Percentiles rank a stretch among this genome's conserved stretches.
phyloP scores from a whole-genome alignment of 2,797 vertebrate species.

The Sebastes aleutianus region DNA sequence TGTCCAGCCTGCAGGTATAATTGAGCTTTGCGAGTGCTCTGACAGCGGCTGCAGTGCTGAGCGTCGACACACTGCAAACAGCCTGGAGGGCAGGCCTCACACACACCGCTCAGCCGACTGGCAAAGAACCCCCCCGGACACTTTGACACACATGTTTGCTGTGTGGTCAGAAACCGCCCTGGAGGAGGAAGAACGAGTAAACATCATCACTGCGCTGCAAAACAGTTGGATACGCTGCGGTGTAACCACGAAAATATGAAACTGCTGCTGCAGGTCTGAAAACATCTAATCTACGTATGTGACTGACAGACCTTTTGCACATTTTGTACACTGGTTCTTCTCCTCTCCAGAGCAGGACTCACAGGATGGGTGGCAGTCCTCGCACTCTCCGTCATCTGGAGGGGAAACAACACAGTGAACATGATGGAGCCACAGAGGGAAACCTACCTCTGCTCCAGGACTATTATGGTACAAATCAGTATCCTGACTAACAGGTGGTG shows the following conservation, averaged over 20 bases:
- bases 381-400: constrained; percentile 74
- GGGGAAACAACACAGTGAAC: not conserved
- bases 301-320: constrained; percentile 83
- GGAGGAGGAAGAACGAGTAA: constrained; percentile 21
- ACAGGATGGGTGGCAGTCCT: constrained; percentile 85
- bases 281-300: not conserved
- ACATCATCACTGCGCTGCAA: not conserved
- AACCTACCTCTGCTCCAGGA: not conserved
- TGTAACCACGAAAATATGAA: not conserved
- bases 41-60: constrained; percentile 77
- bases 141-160: constrained; percentile 78
- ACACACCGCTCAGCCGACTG: constrained; percentile 61
- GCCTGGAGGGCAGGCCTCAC: constrained; percentile 74
- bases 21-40: constrained; percentile 57
- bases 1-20: constrained; percentile 77
- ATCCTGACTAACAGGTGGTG: not conserved
- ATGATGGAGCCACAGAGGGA: not conserved
- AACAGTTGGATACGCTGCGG: not conserved
- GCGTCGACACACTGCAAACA: constrained; percentile 75
- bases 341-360: constrained; percentile 83
- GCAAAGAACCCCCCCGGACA: constrained; percentile 75
- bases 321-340: constrained; percentile 82
- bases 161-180: constrained; percentile 76
- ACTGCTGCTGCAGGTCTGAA: constrained; percentile 1
- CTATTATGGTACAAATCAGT: not conserved